phyloP scores from a whole-genome alignment of 2,113 vertebrate species.

The Heteronetta atricapilla region DNA sequence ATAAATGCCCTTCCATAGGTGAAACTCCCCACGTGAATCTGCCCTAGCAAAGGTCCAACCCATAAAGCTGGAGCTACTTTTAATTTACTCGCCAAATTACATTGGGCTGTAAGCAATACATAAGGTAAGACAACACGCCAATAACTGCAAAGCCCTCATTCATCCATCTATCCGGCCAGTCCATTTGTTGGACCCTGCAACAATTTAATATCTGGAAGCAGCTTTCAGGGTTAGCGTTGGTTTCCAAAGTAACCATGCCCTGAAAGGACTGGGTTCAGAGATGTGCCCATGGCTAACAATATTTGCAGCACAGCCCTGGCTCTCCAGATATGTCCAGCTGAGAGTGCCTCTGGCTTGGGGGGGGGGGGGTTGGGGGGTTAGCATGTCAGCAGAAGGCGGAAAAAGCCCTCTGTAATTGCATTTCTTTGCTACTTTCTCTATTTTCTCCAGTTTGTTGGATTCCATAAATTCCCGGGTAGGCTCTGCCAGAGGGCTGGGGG shows the following conservation, averaged over 20 bases:
- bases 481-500: not conserved
- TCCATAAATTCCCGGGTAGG: not conserved
- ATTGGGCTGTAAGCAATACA: not conserved
- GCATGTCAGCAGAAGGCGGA: not conserved
- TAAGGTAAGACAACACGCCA: not conserved
- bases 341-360: not conserved
- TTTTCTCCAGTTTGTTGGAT: not conserved
- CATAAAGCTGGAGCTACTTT: not conserved
- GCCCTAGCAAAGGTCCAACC: not conserved
- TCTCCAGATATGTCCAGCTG: not conserved
- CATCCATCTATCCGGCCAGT: not conserved
- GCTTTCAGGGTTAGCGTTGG: constrained; percentile 43
- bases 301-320: not conserved
- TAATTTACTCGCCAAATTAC: not conserved
- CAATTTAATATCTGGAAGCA: constrained; percentile 60
- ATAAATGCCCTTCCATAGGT: not conserved
- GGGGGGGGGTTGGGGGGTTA: not conserved
- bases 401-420: not conserved
- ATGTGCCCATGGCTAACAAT: not conserved
- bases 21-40: not conserved
- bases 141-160: not conserved
- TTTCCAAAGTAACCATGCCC: constrained; percentile 42
- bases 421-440: not conserved
- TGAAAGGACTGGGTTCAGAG: not conserved
- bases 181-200: constrained; percentile 54